A percentile compares a stretch with the other conserved stretches of the same genome.
phyloP scores from a whole-genome alignment of 2,113 vertebrate species.

The Myanophis thanlyinensis region DNA sequence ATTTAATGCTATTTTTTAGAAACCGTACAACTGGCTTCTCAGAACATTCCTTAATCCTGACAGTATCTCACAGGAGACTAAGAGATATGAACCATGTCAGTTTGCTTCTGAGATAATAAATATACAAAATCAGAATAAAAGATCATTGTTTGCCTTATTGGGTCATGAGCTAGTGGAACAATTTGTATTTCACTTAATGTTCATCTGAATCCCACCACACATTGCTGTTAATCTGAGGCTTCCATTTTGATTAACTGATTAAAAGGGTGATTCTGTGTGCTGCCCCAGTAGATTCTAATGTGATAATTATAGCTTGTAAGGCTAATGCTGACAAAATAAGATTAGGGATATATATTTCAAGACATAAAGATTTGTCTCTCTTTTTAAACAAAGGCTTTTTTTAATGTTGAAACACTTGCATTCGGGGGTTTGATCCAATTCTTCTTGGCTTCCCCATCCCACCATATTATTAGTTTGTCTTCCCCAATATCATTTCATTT shows the following conservation, averaged over 20 bases:
- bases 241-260: not conserved
- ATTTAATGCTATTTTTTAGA: not conserved
- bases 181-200: not conserved
- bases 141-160: not conserved
- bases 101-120: not conserved
- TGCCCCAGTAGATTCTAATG: not conserved
- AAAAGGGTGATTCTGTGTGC: not conserved
- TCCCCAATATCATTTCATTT: not conserved
- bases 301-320: not conserved
- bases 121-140: not conserved
- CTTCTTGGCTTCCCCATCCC: not conserved
- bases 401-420: not conserved
- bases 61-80: not conserved
- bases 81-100: not conserved
- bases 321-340: not conserved
- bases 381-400: not conserved
- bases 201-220: not conserved
- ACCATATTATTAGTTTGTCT: not conserved
- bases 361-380: not conserved
- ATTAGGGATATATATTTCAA: not conserved
- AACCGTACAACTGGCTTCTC: not conserved
- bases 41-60: slow-evolving; percentile 15
- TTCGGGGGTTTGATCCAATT: not conserved
- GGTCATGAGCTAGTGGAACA: not conserved
- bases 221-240: not conserved